Evolutionary conservation across 2,113 vertebrate genomes (phyloP).

Genomic region (Chamaetylas fuelleborni): DNA sequence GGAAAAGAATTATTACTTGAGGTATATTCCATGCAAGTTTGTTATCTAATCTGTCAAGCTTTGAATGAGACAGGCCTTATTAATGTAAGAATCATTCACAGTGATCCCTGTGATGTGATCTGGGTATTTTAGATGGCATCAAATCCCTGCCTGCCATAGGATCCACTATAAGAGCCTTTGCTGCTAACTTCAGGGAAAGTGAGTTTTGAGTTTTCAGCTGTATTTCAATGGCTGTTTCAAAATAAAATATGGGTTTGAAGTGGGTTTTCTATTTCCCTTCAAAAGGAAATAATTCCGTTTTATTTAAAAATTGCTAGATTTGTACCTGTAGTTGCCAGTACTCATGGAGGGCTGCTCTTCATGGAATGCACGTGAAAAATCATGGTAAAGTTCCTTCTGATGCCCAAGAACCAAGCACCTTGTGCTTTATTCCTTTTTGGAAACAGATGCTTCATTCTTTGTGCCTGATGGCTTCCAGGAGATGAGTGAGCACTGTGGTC

Average conservation of each 20-base stretch:
- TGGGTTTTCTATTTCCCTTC: neutral
- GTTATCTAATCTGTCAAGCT: neutral
- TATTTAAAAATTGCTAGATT: neutral
- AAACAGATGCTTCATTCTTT: neutral
- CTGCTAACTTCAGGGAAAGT: neutral
- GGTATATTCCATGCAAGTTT: neutral
- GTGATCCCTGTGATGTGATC: neutral
- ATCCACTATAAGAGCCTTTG: neutral
- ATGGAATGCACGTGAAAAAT: neutral
- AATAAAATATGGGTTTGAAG: neutral
- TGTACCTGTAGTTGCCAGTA: neutral
- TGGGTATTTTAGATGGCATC: neutral
- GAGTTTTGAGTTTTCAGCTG: neutral
- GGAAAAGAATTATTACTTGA: neutral
- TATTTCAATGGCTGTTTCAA: neutral
- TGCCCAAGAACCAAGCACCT: neutral
- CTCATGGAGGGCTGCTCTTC: neutral
- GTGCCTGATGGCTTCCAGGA: neutral
- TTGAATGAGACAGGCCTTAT: neutral
- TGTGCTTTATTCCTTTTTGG: neutral
- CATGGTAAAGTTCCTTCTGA: neutral
- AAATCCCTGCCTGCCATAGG: neutral
- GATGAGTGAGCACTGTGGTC: neutral
- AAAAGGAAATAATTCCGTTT: neutral
- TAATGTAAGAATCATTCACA: neutral